Base-by-base conservation (phyloP, 2,797 vertebrate species). In the Paguma larvata region DNA sequence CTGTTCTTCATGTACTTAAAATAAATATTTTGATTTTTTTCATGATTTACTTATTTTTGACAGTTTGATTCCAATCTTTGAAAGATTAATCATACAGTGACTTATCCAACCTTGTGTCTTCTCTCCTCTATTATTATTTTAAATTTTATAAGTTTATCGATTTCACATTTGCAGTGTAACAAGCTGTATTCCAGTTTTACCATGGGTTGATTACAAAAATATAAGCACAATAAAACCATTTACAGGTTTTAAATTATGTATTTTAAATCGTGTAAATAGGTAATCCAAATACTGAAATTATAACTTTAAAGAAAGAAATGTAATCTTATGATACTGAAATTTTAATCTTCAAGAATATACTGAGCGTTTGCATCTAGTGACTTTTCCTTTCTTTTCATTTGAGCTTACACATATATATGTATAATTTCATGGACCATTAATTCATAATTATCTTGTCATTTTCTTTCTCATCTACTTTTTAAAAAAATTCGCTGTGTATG, bases 121-220 rank as follows among this genome's bases (percentile, higher is more conserved):
- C 13, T 86, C 41, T 78, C 18, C 85, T 83, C 18, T 67, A 68
- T 82, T 77, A 72, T 34, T 83, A 84, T 92, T 95, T 93, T 56
- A 78, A 97, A 85, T 73, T 59, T 59, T 25, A n/a, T 85, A 96
- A 89, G 8, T 82, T 90, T 77, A 91, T 51, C 56, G 62, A 89
- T 70, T 82, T 94, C n/a, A 82, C 32, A 93, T 85, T 79, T 83
- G 21, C 34, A 51, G 48, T 78, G 5, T 70, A 90, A 21, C 18
- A 51, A 65, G 14, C 56, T 93, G 2, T 78, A 38, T 78, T 93
- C 23, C 15, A 90, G 7, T 78, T 95, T 90, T 79, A 10, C 59
- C 70, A 16, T 62, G 44, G 18, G 21, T 67, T 44, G 15, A 89
- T 85, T 95, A 19, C 51, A 79, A 92, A 92, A 41, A 27, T 65